Conservation (phyloP, 2,797 vertebrate genomes). For the Catostomus latipinnis region DNA sequence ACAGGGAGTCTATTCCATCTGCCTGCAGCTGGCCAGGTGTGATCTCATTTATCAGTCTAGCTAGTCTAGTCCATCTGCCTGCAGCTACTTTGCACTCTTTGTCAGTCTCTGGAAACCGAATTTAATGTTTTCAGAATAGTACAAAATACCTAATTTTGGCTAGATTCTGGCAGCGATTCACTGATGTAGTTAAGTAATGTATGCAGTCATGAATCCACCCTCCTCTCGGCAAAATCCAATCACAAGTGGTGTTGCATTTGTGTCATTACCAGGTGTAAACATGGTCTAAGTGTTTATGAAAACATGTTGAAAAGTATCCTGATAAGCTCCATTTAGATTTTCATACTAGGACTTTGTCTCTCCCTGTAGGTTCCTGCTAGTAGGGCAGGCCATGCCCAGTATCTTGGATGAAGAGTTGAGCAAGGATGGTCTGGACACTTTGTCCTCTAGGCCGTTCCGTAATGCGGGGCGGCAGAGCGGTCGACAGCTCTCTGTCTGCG, state of each 20-base stretch:
- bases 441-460: slow-evolving; percentile 95
- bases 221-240: too few species aligned
- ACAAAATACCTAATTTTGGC: too few species aligned
- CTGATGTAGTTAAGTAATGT: too few species aligned
- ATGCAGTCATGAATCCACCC: too few species aligned
- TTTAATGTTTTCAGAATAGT: too few species aligned
- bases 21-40: slow-evolving; percentile 95
- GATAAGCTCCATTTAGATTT: not conserved
- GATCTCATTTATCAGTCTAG: slow-evolving; percentile 35
- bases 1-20: slow-evolving; percentile 98
- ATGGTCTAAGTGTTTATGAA: too few species aligned
- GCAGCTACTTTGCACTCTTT: not conserved
- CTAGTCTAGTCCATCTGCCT: slow-evolving; percentile 2
- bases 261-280: too few species aligned
- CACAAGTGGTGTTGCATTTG: too few species aligned
- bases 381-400: slow-evolving; percentile 94
- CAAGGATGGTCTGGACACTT: slow-evolving; percentile 88
- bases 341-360: not conserved
- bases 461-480: slow-evolving; percentile 87
- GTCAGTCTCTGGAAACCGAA: not conserved
- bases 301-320: not conserved
- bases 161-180: too few species aligned
- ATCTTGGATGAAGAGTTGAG: slow-evolving; percentile 90
- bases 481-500: slow-evolving; percentile 94
- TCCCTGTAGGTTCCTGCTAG: slow-evolving; percentile 89